Base-by-base conservation (phyloP, 2,888 invertebrate species). In the Cryptophagus acutangulus region DNA sequence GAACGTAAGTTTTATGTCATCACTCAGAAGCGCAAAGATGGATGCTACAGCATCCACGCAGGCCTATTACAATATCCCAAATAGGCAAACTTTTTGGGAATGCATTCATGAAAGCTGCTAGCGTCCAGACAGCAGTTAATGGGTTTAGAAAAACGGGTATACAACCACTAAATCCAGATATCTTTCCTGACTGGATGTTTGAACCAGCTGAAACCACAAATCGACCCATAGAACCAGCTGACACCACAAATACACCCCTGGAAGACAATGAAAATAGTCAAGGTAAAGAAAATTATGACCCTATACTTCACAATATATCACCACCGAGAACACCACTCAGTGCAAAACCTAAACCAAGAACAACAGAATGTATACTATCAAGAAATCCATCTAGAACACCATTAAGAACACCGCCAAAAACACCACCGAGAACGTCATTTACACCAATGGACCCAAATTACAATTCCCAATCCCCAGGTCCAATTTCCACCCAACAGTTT, bases 1-100 rank as follows among this genome's bases (percentile, higher is more conserved):
- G 14, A 50, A 53, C 43, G 52, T 59, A 10, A 36, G 41, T 24
- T 57, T 59, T 35, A 57, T 58, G 55, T 42, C 37, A 10, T 51
- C 51, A 1, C 28, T 57, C 12, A 54, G 45, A 45, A 2, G 54
- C 48, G 10, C 31, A 42, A 29, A 50, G 46, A 29, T 45, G 41
- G 38, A 17, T 49, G 17, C 29, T 33, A 17, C 12, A 20, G 4
- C 17, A 42, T 31, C 45, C 45, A 14, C 36, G 41, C 1, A 10
- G 36, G 2, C 30, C 34, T 24, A 24, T 57, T 13, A 52, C 53
- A 8, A 20, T 46, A 9, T 47, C 39, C 28, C 50, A 61, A 46
- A 41, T 56, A 6, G 45, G 41, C 14, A 42, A 45, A 30, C 38
- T 58, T 13, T 54, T 55, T 48, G 46, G 49, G 18, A 45, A 40